phyloP scores from a whole-genome alignment of 2,797 vertebrate species.

The Phrynocephalus guinanensis region DNA sequence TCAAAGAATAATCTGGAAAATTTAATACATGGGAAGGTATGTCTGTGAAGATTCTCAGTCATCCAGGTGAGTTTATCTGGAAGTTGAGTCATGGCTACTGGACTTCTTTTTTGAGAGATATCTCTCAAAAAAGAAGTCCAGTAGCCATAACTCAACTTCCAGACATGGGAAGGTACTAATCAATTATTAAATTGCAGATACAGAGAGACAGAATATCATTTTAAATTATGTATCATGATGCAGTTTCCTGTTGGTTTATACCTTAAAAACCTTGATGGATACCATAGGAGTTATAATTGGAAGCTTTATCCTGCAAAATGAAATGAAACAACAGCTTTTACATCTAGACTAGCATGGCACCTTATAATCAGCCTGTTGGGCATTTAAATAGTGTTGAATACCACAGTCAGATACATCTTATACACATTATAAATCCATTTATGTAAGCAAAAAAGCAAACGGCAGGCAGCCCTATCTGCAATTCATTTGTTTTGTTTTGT shows the following conservation, averaged over 20 bases:
- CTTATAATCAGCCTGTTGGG: slow-evolving; percentile 43
- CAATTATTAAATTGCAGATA: slow-evolving; percentile 34
- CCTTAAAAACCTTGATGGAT: slow-evolving; percentile 2
- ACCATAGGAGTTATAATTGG: slow-evolving; percentile 14
- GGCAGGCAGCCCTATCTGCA: slow-evolving; percentile 48
- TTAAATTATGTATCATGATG: slow-evolving; percentile 35
- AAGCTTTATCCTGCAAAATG: slow-evolving; percentile 30
- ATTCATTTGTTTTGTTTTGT: slow-evolving; percentile 42
- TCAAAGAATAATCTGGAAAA: slow-evolving; percentile 25
- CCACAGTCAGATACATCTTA: slow-evolving; percentile 44
- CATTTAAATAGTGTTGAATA: slow-evolving; percentile 15
- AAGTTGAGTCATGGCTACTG: too few relatives aligned
- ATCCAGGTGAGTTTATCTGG: too few relatives aligned
- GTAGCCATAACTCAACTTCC: too few relatives aligned
- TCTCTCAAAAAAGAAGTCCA: too few relatives aligned
- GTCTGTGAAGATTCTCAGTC: too few relatives aligned
- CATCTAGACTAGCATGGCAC: slow-evolving; percentile 6
- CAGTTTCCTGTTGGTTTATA: slow-evolving; percentile 11
- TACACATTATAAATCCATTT: slow-evolving; percentile 61
- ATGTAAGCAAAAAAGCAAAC: slow-evolving; percentile 50
- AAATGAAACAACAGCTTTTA: slow-evolving; percentile 29
- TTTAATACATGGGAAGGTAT: slow-evolving; percentile 15
- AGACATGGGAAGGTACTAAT: slow-evolving; percentile 18
- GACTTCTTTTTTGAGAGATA: too few relatives aligned
- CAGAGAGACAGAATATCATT: not conserved